Conservation (phyloP, 2,888 invertebrate species). For the Eutolmus rufibarbis region DNA sequence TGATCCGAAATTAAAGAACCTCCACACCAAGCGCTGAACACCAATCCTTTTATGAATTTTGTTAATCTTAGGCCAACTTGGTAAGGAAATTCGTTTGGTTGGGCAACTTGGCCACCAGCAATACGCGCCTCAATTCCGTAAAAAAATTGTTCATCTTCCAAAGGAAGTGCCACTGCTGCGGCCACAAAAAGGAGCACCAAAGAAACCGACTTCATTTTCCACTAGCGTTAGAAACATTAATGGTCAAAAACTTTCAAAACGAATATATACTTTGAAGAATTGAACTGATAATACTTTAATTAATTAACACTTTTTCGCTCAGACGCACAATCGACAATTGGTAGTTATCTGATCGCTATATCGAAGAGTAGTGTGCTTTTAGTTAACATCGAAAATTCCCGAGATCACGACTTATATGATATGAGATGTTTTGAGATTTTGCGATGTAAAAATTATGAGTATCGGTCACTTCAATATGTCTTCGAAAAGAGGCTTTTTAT, state of each 20-base stretch:
- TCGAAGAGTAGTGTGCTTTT: not conserved
- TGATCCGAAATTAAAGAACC: conserved; percentile 38
- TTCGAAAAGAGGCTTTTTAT: not conserved
- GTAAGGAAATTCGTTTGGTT: conserved; percentile 47
- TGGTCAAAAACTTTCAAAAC: not conserved
- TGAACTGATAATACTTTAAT: not conserved
- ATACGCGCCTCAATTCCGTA: conserved; percentile 28
- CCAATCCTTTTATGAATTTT: not conserved
- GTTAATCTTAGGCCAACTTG: conserved; percentile 35
- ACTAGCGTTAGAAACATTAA: not conserved
- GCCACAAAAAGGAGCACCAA: not conserved
- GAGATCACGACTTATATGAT: not conserved
- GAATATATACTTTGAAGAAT: not conserved
- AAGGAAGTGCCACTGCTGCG: not conserved
- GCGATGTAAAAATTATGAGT: not conserved
- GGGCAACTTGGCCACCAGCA: conserved; percentile 44
- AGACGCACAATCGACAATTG: not conserved
- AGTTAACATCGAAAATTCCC: not conserved
- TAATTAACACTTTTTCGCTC: not conserved
- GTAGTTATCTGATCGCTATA: not conserved
- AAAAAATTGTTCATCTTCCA: not conserved
- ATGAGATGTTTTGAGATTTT: not conserved
- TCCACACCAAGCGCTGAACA: conserved; percentile 38
- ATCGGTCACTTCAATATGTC: not conserved
- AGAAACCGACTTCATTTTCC: not conserved